These are phyloP conservation scores for Lophochroa leadbeateri DNA, from an alignment of 2,113 vertebrate genomes.

Conservation along the genomic window DNA sequence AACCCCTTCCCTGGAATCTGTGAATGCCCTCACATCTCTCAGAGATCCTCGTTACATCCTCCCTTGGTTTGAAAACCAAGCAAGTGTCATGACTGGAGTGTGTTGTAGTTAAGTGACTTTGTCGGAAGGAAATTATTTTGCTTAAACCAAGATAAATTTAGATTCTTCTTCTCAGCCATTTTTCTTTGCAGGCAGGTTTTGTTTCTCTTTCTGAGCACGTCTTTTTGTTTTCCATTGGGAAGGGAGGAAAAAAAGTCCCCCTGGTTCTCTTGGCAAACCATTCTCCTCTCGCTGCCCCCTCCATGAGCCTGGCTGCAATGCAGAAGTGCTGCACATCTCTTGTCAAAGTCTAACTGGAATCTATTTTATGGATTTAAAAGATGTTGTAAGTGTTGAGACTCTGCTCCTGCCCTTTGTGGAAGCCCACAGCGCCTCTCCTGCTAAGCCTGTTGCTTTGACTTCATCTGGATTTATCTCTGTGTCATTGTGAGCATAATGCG, in stretches of 20 bases:
- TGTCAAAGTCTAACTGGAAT: not conserved
- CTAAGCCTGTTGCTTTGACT: not conserved
- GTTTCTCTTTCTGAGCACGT: not conserved
- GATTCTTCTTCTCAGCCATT: not conserved
- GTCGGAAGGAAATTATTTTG: not conserved
- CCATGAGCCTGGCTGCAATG: fast-evolving
- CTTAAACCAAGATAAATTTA: not conserved
- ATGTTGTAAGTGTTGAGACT: not conserved
- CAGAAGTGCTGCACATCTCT: not conserved
- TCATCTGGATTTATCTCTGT: not conserved
- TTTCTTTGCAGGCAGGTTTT: not conserved
- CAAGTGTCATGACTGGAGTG: not conserved
- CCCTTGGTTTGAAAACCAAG: not conserved
- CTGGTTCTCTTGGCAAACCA: not conserved
- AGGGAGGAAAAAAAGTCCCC: not conserved
- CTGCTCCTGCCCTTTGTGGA: not conserved
- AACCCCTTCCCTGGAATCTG: not conserved
- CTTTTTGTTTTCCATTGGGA: not conserved
- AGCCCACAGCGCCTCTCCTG: not conserved
- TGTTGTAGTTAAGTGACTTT: not conserved
- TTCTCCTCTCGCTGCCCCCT: not conserved
- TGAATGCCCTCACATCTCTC: not conserved
- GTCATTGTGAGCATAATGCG: not conserved
- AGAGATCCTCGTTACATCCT: not conserved
- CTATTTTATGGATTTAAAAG: not conserved